phyloP scores from a whole-genome alignment of 1,140 invertebrate species.

The Geopemphigus sp. region DNA sequence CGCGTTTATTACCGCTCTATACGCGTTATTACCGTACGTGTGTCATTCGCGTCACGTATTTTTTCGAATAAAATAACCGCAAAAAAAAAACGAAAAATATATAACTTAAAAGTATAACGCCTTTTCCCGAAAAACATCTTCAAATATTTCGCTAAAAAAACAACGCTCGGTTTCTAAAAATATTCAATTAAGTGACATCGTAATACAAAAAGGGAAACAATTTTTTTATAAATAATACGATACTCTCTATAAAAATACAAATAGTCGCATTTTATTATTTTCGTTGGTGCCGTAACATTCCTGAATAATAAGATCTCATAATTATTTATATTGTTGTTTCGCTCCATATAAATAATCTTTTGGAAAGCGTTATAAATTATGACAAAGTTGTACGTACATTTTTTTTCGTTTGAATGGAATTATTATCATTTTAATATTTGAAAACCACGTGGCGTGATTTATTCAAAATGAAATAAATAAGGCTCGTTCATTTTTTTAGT shows the following conservation, averaged over 20 bases:
- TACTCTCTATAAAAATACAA: not conserved
- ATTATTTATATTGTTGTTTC: slow-evolving; percentile 12
- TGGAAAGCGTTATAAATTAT: not conserved
- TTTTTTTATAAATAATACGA: not conserved
- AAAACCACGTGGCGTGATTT: not conserved
- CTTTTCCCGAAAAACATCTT: too few relatives aligned
- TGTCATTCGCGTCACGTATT: too few relatives aligned
- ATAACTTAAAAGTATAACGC: too few relatives aligned
- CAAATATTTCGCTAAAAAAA: not conserved
- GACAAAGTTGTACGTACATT: not conserved
- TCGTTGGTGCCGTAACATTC: not conserved
- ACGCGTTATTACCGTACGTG: too few relatives aligned
- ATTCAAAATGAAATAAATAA: not conserved
- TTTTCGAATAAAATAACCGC: too few relatives aligned
- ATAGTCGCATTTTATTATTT: slow-evolving; percentile 19
- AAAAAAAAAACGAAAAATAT: too few relatives aligned
- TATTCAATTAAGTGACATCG: not conserved
- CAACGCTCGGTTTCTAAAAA: not conserved
- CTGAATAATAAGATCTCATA: slow-evolving; percentile 8
- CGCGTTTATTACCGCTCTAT: too few relatives aligned
- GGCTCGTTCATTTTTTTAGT: not conserved
- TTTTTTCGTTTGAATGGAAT: not conserved
- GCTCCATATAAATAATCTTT: not conserved
- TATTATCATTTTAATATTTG: slow-evolving; percentile 4
- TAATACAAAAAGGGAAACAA: not conserved